A percentile compares a stretch with the other conserved stretches of the same genome.
These are phyloP conservation scores for Aphelenchoides fujianensis DNA, from an alignment of 1,140 invertebrate species.

Conservation along the genomic window DNA sequence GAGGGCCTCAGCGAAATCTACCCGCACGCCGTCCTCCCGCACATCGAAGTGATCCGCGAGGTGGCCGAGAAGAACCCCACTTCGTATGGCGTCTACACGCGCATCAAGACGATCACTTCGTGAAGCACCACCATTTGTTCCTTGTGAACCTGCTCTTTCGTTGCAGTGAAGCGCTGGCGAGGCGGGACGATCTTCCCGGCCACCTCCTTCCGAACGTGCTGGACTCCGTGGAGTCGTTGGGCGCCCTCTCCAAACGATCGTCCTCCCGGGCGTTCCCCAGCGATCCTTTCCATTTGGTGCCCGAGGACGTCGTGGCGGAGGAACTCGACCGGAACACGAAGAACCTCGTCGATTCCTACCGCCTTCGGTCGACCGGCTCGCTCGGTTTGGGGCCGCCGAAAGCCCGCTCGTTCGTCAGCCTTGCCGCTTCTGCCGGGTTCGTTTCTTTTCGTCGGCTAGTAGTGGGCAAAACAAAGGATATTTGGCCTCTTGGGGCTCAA, in stretches of 20 bases:
- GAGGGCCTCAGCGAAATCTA: slow-evolving; percentile 42
- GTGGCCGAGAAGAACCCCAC: slow-evolving; percentile 31
- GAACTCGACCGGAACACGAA: slow-evolving; percentile 45
- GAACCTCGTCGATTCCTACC: slow-evolving; percentile 27
- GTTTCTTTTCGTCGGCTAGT: neutral
- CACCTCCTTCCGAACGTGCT: neutral
- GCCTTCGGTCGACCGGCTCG: slow-evolving; percentile 30
- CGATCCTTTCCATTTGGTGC: slow-evolving; percentile 20
- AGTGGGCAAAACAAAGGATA: neutral
- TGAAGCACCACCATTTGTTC: neutral
- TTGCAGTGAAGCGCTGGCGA: neutral
- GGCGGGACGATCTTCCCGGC: neutral
- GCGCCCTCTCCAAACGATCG: slow-evolving; percentile 3
- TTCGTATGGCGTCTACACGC: slow-evolving; percentile 5
- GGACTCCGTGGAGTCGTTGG: slow-evolving; percentile 1
- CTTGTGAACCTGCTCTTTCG: neutral
- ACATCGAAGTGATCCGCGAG: slow-evolving; percentile 34
- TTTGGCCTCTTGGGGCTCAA: neutral
- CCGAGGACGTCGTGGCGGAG: slow-evolving; percentile 5
- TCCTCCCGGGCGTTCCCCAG: slow-evolving; percentile 32
- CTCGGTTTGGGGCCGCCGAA: slow-evolving; percentile 22
- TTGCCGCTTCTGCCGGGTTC: neutral
- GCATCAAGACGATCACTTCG: neutral
- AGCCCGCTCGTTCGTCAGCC: slow-evolving; percentile 23
- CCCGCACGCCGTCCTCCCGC: slow-evolving; percentile 28